Base-by-base conservation (phyloP, 2,797 vertebrate genomes). In the Limosa lapponica region DNA sequence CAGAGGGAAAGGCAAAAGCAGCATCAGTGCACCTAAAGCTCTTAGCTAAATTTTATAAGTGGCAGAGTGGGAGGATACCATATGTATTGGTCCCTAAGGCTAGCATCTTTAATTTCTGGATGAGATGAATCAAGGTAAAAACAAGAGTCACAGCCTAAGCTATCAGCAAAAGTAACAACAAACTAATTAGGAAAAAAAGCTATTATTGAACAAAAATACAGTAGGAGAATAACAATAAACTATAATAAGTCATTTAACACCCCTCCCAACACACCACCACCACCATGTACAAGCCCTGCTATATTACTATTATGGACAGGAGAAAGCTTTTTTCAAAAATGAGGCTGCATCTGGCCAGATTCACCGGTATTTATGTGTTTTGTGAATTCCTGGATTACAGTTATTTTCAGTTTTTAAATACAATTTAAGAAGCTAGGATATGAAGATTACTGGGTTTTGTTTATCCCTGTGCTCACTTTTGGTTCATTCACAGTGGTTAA, bases 11-110 rank as follows among this genome's bases (percentile, higher is more conserved):
- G 88, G 59, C 49, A 93, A 74, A 87, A 85, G 41, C 44, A 80
- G 87, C 44, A 89, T 74, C 41, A 77, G 12, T 77, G 51, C 41
- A 87, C 4, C 66, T 67, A 66, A 80, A 72, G 24, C 61, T 91
- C 84, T 86, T 71, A n/a, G 32, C 69, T 91, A 86, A 91, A 91
- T 86, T 95, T 95, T 57, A 73, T 28, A 96, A 86, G 58, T 52
- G 66, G 24, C 18, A 62, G 82, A 84, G 93, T 95, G 82, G 95
- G 91, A 95, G 70, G 77, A 69, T 75, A 59, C 75, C 87, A 82
- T 96, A 94, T 91, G 72, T 57, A 62, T 70, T 37, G 4, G 73
- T 73, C 88, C 70, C 87, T 88, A 54, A 69, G 62, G 89, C 54
- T 64, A 86, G 19, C 54, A 32, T 82, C 39, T 90, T 83, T 91